Base-by-base conservation (phyloP, 1,140 invertebrate species). In the Drosophila subobscura region DNA sequence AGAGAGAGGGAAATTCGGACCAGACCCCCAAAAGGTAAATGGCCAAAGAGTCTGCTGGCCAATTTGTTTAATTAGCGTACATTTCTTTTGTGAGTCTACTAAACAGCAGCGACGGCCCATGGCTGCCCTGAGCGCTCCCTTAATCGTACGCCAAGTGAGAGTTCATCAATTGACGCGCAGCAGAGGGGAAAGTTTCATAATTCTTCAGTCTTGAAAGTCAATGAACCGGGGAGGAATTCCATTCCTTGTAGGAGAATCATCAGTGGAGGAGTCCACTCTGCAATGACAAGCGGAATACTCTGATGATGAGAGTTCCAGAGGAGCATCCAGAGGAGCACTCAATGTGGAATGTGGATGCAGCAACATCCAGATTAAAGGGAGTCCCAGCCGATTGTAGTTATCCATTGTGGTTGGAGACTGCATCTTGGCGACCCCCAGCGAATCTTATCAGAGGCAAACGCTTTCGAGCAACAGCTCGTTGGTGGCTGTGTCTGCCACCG, bases 11-110 rank as follows among this genome's bases (percentile, higher is more conserved):
- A 12, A 3, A 7, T 5, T 10, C 33, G 29, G 7, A 29, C 29
- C 7, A 25, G 16, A 10, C 40, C n/a, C 53, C 22, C 8, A 45
- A 40, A 64, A 52, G 53, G 16, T 33, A 59, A 47, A 7, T 45
- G n/a, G 20, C n/a, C 40, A 42, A 63, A 27, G 25, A 47, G 57
- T 41, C 60, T 40, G 22, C 49, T 70, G 57, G 33, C 63, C 63
- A 86, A 86, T 86, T 86, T 80, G 64, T 74, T 88, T 88, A 86
- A 79, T 86, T 86, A 77, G 51, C 47, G 64, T 56, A 64, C 44
- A 63, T 55, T 67, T 72, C 46, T 61, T 66, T 33, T 51, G 46
- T 37, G 12, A 10, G 33, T 37, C 37, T 56, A 72, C 67, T 52
- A 66, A n/a, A 33, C 33, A 41, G 10, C 33, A 37, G 33, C 14